These are phyloP conservation scores for Chydorus sphaericus DNA, from an alignment of 2,888 invertebrate genomes.

Conservation along the genomic window DNA sequence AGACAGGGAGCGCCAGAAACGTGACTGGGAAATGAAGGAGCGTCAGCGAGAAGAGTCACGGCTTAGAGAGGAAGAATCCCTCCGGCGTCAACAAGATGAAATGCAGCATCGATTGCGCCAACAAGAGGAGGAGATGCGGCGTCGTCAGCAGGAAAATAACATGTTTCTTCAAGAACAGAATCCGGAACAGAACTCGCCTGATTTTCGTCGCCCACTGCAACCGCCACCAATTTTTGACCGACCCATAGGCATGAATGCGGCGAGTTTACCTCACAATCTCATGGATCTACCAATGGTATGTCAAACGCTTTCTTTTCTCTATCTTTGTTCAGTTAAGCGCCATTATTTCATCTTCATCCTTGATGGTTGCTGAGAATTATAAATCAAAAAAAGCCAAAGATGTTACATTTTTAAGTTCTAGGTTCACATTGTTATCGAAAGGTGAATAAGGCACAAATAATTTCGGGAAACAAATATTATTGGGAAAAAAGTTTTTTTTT, in stretches of 20 bases:
- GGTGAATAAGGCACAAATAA: too few relatives aligned
- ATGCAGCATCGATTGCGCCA: slow-evolving; percentile 56
- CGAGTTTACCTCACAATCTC: neutral
- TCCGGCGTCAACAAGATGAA: slow-evolving; percentile 57
- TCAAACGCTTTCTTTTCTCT: neutral
- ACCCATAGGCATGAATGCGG: neutral
- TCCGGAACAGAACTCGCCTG: neutral
- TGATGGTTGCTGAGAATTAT: too few relatives aligned
- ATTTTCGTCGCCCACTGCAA: neutral
- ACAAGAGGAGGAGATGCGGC: slow-evolving; percentile 70
- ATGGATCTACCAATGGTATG: slow-evolving; percentile 1
- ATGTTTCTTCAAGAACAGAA: slow-evolving; percentile 51
- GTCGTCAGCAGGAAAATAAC: slow-evolving; percentile 74
- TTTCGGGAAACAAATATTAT: too few relatives aligned
- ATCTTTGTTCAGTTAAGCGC: too few relatives aligned
- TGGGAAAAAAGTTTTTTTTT: too few relatives aligned
- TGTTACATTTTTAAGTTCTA: too few relatives aligned
- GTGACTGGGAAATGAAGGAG: slow-evolving; percentile 68
- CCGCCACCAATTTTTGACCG: slow-evolving; percentile 5
- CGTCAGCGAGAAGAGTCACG: slow-evolving; percentile 60
- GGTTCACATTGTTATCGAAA: too few relatives aligned
- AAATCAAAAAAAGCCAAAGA: too few relatives aligned
- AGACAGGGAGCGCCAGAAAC: slow-evolving; percentile 71
- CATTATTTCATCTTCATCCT: too few relatives aligned
- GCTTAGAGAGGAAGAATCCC: slow-evolving; percentile 47